phyloP scores from a whole-genome alignment of 2,113 vertebrate genomes.

The Oostethus manadensis region DNA sequence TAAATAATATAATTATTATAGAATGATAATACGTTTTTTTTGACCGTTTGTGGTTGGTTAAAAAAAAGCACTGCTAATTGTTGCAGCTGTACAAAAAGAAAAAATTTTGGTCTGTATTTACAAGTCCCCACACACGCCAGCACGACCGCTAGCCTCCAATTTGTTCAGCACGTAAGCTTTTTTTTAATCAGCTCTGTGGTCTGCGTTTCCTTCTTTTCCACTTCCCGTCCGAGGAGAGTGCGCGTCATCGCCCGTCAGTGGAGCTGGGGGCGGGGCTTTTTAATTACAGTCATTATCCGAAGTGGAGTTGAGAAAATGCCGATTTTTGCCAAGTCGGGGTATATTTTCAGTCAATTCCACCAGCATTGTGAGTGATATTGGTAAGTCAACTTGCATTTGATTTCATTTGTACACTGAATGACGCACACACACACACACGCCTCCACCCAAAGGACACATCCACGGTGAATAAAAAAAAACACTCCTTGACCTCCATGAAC shows the following conservation, averaged over 20 bases:
- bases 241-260: conserved; percentile 47
- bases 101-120: too few species aligned
- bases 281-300: conserved; percentile 70
- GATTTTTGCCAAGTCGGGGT: conserved; percentile 36
- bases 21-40: too few species aligned
- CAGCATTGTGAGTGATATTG: too few species aligned
- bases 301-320: conserved; percentile 31
- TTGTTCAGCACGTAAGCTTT: conserved; percentile 31
- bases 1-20: too few species aligned
- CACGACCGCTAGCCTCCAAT: conserved; percentile 28
- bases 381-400: too few species aligned
- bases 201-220: conserved; percentile 33
- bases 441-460: too few species aligned
- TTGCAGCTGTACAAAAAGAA: too few species aligned
- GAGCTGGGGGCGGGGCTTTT: conserved; percentile 43
- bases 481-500: conserved; percentile 40
- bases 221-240: conserved; percentile 41
- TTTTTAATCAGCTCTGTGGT: conserved; percentile 45
- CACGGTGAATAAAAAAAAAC: too few species aligned
- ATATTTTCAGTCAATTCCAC: conserved; percentile 46
- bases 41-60: too few species aligned
- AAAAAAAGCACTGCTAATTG: too few species aligned
- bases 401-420: too few species aligned
- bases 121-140: conserved; percentile 31
- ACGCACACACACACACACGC: too few species aligned